Evolutionary conservation across 2,888 invertebrate species (phyloP), one percentile per base, ranked within the genome.

Genomic region (Axea sp.): DNA sequence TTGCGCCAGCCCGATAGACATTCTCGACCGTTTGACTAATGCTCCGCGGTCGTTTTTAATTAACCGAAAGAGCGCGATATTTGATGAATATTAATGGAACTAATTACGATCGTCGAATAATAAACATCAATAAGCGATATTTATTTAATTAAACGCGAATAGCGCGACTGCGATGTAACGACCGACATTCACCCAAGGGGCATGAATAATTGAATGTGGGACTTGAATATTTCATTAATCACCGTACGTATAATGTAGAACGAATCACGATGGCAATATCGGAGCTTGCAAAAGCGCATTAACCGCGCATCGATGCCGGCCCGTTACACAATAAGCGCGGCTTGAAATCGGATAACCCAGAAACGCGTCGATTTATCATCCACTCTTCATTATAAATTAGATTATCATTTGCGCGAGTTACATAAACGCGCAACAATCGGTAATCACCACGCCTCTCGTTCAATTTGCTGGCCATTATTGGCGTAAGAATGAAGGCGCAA

Each of bases 141-240:
- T 73, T 67, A 67, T 73, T 73, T 60, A 73, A 73, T 67, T 73
- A 73, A 73, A 47, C 43, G 59, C 49, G 55, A 28, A 35, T 12
- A 9, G 19, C n/a, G n/a, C n/a, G n/a, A n/a, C n/a, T 12, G 28
- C 28, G 31, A 30, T 24, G 30, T 33, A 59, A 59, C 24, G 31
- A 45, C 15, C 35, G 39, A 26, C 24, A 37, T 49, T 24, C 37
- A 49, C 17, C 8, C 15, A 11, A 0, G 31, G 19, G 26, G 39
- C 53, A 55, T 62, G 65, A 49, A 64, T 68, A 68, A 74, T 69
- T 55, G 41, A 74, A 47, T 24, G 68, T 28, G 47, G 33, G 55
- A 64, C 45, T 68, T 53, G 73, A 47, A 71, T 49, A 47, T 74
- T 69, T 69, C 74, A 74, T 69, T 74, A 74, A 74, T 69, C 74